Evolutionary conservation across 2,888 invertebrate genomes (phyloP).

Genomic region (Idaea straminata): DNA sequence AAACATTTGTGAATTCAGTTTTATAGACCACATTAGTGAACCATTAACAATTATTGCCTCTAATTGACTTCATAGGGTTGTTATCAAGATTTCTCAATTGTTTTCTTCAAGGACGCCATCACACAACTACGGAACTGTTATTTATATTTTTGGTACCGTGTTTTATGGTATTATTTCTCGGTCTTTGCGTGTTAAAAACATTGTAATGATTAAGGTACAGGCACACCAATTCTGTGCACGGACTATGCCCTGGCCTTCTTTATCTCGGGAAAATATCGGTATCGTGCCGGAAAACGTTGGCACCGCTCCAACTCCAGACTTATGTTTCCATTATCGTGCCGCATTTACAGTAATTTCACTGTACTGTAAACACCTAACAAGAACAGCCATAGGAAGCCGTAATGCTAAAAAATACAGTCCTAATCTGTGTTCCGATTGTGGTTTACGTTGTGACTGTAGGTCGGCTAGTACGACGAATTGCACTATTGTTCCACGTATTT

Average conservation of each 20-base stretch:
- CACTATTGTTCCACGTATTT: slow-evolving; percentile 26
- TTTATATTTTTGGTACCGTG: not conserved
- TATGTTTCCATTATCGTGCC: slow-evolving; percentile 43
- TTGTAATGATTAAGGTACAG: slow-evolving; percentile 38
- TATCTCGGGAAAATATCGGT: slow-evolving; percentile 66
- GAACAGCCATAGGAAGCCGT: slow-evolving; percentile 18
- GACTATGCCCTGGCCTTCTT: slow-evolving; percentile 43
- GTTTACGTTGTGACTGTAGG: slow-evolving; percentile 19
- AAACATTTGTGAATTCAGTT: not conserved
- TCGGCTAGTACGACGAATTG: slow-evolving; percentile 8
- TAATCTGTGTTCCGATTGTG: slow-evolving; percentile 23
- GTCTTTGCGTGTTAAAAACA: slow-evolving; percentile 51
- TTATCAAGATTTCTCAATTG: slow-evolving; percentile 32
- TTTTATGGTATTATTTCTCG: slow-evolving; percentile 30
- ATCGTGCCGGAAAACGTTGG: slow-evolving; percentile 64
- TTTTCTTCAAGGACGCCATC: slow-evolving; percentile 26
- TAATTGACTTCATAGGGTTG: slow-evolving; percentile 21
- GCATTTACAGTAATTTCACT: slow-evolving; percentile 10
- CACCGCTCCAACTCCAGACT: slow-evolving; percentile 50
- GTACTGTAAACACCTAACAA: slow-evolving; percentile 18
- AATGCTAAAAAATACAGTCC: slow-evolving; percentile 21
- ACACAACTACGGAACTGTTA: not conserved
- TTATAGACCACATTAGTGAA: slow-evolving; percentile 18
- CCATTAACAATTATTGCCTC: slow-evolving; percentile 17
- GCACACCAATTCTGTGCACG: slow-evolving; percentile 46